These are phyloP conservation scores for Chondrosia reniformis DNA, from an alignment of 37 sponge, comb jelly and placozoan genomes.

Conservation along the genomic window DNA sequence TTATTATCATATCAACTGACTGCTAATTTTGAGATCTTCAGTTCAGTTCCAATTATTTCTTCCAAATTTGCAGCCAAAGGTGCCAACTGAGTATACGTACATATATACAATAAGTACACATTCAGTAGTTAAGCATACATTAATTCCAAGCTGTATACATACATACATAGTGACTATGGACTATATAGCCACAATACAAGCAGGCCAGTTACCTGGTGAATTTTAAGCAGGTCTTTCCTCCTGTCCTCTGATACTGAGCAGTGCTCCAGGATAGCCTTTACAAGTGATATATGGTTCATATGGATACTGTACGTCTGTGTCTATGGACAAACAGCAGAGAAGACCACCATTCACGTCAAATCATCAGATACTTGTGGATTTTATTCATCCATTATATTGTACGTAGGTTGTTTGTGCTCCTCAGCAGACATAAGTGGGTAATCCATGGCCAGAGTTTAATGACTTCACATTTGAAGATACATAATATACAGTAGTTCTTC, in stretches of 20 bases:
- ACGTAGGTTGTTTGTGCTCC: too few species aligned
- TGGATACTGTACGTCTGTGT: constrained; percentile 36
- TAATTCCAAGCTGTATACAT: neutral
- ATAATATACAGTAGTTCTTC: too few species aligned
- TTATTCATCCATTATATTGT: too few species aligned
- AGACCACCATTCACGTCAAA: neutral
- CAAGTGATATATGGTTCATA: constrained; percentile 63
- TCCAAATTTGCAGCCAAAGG: neutral
- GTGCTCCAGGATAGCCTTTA: constrained; percentile 48
- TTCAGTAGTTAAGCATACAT: neutral
- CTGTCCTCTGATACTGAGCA: constrained; percentile 61
- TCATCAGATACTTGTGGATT: too few species aligned
- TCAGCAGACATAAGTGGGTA: too few species aligned
- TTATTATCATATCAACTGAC: too few species aligned
- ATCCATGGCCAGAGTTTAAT: too few species aligned
- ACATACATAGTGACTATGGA: neutral
- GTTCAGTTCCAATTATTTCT: neutral
- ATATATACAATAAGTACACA: neutral
- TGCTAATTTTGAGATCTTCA: constrained; percentile 7
- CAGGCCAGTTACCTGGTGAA: too few species aligned
- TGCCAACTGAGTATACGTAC: neutral
- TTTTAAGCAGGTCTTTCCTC: constrained; percentile 21
- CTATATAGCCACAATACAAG: too few species aligned
- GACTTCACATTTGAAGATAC: too few species aligned
- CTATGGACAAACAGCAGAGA: neutral